A percentile compares a stretch with the other conserved stretches of the same genome.
phyloP scores from a whole-genome alignment of 2,888 invertebrate species.

The Orgyia antiqua region DNA sequence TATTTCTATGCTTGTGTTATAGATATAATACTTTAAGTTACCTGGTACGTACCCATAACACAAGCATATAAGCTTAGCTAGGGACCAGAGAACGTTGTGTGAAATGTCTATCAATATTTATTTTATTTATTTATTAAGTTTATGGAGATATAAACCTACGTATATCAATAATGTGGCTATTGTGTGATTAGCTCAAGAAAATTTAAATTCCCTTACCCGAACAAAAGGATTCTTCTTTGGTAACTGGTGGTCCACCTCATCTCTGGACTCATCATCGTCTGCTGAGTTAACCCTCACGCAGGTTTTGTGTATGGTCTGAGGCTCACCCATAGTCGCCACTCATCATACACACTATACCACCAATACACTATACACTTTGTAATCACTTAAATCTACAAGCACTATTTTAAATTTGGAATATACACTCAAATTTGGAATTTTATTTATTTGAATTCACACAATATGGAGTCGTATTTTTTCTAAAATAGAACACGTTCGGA shows the following conservation, averaged over 20 bases:
- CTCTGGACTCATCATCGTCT: conserved; percentile 63
- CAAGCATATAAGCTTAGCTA: too few relatives aligned
- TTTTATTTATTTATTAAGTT: too few relatives aligned
- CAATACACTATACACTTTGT: conserved; percentile 18
- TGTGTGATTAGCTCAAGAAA: too few relatives aligned
- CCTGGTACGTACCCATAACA: too few relatives aligned
- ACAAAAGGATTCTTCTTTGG: conserved; percentile 68
- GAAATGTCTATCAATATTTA: too few relatives aligned
- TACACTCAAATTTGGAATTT: conserved; percentile 2
- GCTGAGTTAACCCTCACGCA: conserved; percentile 68
- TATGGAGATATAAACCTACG: too few relatives aligned
- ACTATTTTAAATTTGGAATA: conserved; percentile 1
- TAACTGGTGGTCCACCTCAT: conserved; percentile 63
- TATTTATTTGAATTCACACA: not conserved
- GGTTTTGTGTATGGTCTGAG: conserved; percentile 59
- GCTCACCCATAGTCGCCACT: conserved; percentile 67
- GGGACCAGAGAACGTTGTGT: too few relatives aligned
- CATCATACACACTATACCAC: conserved; percentile 50
- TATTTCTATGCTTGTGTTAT: too few relatives aligned
- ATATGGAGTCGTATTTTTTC: not conserved
- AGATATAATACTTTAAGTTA: too few relatives aligned
- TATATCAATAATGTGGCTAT: too few relatives aligned
- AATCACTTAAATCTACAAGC: conserved; percentile 8
- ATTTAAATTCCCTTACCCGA: conserved; percentile 61
- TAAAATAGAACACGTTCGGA: not conserved